phyloP scores from a whole-genome alignment of 2,113 vertebrate genomes.

The Atrichornis clamosus region DNA sequence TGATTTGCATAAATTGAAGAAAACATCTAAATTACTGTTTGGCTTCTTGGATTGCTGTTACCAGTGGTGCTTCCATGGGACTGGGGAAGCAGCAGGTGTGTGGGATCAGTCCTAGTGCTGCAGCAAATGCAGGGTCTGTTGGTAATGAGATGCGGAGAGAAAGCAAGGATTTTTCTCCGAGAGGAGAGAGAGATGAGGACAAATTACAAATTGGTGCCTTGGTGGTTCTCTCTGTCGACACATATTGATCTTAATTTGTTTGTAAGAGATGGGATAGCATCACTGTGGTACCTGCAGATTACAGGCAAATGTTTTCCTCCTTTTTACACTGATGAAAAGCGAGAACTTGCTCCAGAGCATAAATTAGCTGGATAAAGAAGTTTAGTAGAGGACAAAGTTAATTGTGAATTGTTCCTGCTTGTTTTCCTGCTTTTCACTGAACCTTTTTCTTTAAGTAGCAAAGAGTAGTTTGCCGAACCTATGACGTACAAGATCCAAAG shows the following conservation, averaged over 20 bases:
- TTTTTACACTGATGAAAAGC: not conserved
- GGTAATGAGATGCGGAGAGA: not conserved
- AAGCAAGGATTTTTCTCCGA: not conserved
- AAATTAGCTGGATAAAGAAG: not conserved
- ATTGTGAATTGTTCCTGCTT: not conserved
- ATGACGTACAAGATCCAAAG: conserved; percentile 88
- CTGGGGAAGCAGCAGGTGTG: rapidly evolving
- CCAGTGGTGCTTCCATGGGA: not conserved
- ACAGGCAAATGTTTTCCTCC: not conserved
- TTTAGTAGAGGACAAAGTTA: not conserved
- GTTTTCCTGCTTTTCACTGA: not conserved
- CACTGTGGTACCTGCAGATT: not conserved
- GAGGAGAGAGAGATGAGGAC: not conserved
- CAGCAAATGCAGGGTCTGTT: not conserved
- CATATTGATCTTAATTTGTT: not conserved
- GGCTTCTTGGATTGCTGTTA: not conserved
- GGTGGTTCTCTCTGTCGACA: not conserved
- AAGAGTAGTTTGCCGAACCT: conserved; percentile 89
- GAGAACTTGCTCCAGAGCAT: not conserved
- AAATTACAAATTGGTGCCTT: not conserved
- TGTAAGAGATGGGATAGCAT: not conserved
- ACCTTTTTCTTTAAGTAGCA: conserved; percentile 76
- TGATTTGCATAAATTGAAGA: not conserved
- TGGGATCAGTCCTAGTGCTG: not conserved
- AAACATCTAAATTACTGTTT: not conserved